Base-by-base conservation (phyloP, 2,797 vertebrate species). In the Sebastes minor region DNA sequence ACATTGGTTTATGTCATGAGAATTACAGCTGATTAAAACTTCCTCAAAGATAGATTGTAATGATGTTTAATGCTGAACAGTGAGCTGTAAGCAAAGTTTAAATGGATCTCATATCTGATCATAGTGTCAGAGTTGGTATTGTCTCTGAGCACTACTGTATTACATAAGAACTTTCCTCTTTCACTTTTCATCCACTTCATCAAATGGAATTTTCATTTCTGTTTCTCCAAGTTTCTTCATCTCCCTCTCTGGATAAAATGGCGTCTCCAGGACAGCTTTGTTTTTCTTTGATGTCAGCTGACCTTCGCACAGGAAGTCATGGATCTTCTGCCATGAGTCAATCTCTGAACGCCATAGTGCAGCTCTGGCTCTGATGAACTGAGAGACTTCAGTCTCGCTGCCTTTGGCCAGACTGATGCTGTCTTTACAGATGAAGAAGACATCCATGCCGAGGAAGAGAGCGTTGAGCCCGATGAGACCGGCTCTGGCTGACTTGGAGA, bases 351-450 rank as follows among this genome's bases (percentile, higher is more conserved):
- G 12, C 95, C 94, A 95, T 1, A 96, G 86, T 20, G 22, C 46
- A 23, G 85, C 72, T 86, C 94, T 93, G 84, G 93, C 91, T 81
- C 91, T 86, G 75, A 96, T 90, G 62, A 94, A 83, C 77, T 91
- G 71, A 3, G 95, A 94, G 2, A 72, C 0, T 4, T 93, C 71
- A 6, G 86, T 91, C 80, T 95, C 81, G 18, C 76, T 92, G 22
- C 94, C 94, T 87, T 89, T 93, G 67, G 91, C 79, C 84, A 96
- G 82, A 88, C 86, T 86, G 1, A 95, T 74, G 71, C 95, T 90
- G 75, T 95, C 91, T 82, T 92, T 95, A n/a, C 90, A 91, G 87
- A 96, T 95, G 78, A 90, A 89, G 71, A 94, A 63, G 12, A 95
- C 46, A 13, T 96, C 94, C 69, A 94, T 32, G 18, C 94, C 94